A percentile compares a stretch with the other conserved stretches of the same genome.
Evolutionary conservation across 2,888 invertebrate genomes (phyloP).

Genomic region (Drosophila mercatorum): DNA sequence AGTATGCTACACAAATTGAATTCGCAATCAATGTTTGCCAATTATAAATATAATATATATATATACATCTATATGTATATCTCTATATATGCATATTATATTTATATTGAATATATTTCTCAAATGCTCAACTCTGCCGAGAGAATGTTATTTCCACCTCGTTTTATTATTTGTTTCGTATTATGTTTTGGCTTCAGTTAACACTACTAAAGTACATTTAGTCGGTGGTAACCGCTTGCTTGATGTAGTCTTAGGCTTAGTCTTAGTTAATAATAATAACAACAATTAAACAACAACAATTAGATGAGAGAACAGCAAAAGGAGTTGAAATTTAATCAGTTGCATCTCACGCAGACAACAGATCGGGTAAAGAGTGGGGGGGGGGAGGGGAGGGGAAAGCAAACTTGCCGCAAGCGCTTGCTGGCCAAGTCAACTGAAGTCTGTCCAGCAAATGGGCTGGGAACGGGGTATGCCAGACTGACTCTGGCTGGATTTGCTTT

Average conservation of each 20-base stretch:
- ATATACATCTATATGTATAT: neutral
- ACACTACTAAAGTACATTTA: conserved; percentile 59
- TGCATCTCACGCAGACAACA: neutral
- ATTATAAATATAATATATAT: neutral
- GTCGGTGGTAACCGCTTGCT: conserved; percentile 73
- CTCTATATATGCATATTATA: neutral
- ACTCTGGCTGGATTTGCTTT: neutral
- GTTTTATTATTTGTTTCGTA: neutral
- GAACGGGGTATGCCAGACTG: neutral
- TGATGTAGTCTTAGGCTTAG: conserved; percentile 54
- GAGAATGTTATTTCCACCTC: neutral
- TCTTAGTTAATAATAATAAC: conserved; percentile 42
- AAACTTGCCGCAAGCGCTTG: conserved; percentile 13
- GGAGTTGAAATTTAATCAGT: conserved; percentile 3
- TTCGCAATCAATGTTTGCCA: neutral
- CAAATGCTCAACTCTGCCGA: neutral
- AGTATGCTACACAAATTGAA: conserved; percentile 12
- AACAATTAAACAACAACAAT: conserved; percentile 47
- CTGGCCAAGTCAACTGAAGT: neutral
- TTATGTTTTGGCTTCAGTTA: conserved; percentile 22
- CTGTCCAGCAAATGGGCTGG: neutral
- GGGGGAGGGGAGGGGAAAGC: neutral
- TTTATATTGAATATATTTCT: neutral
- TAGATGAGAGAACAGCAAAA: conserved; percentile 17
- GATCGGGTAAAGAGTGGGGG: neutral